These are phyloP conservation scores for Rhaphigaster nebulosa DNA, from an alignment of 2,888 invertebrate species.

Conservation along the genomic window DNA sequence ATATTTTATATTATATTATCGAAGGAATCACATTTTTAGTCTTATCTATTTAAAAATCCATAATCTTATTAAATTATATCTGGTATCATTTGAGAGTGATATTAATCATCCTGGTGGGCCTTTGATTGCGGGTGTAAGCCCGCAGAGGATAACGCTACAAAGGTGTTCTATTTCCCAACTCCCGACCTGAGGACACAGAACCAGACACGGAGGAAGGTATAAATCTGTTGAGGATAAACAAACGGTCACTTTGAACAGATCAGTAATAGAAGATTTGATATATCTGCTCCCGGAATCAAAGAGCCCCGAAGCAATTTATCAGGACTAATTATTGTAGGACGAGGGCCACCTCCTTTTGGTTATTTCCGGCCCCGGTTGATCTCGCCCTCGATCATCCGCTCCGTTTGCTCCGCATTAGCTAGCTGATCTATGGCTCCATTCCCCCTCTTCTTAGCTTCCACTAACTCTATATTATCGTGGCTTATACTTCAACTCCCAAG, in stretches of 20 bases:
- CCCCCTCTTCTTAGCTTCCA: slow-evolving; percentile 9
- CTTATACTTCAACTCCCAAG: background rate
- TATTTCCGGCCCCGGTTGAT: slow-evolving; percentile 52
- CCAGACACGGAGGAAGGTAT: slow-evolving; percentile 21
- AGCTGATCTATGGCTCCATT: slow-evolving; percentile 42
- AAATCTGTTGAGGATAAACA: slow-evolving; percentile 45
- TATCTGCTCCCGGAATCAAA: slow-evolving; percentile 8
- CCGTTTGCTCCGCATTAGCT: slow-evolving; percentile 52
- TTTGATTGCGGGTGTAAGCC: background rate
- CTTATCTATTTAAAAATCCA: background rate
- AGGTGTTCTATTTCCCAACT: slow-evolving; percentile 27
- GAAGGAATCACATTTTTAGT: too few relatives aligned
- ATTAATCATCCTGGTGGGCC: background rate
- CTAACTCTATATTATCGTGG: slow-evolving; percentile 22
- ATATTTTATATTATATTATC: too few relatives aligned
- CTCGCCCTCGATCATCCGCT: slow-evolving; percentile 53
- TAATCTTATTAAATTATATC: background rate
- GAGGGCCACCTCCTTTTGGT: background rate
- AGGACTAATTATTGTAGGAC: slow-evolving; percentile 44
- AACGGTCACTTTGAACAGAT: slow-evolving; percentile 40
- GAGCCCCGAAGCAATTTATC: slow-evolving; percentile 5
- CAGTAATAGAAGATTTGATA: slow-evolving; percentile 42
- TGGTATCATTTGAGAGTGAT: background rate
- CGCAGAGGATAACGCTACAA: background rate
- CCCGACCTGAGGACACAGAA: background rate